Conservation (phyloP, 2,797 vertebrate genomes). For the Megalops cyprinoides region DNA sequence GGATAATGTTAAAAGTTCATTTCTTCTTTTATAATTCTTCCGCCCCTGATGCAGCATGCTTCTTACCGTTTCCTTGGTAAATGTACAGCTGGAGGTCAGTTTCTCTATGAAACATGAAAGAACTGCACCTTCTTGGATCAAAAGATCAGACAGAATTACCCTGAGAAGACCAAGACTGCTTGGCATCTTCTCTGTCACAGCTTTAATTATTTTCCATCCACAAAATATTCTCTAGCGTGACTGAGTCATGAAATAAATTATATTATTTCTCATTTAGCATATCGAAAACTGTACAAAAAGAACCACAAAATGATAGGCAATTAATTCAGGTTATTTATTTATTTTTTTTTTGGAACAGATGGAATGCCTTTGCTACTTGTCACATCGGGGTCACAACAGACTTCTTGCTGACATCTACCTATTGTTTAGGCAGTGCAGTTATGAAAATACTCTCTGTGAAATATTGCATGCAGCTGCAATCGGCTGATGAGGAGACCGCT, state of each 20-base stretch:
- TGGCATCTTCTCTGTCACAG: constrained; percentile 5
- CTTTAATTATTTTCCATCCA: constrained; percentile 19
- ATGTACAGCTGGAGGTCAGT: not conserved
- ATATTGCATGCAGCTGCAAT: not conserved
- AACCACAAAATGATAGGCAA: not conserved
- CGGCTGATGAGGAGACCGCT: not conserved
- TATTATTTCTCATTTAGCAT: not conserved
- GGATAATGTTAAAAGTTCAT: not conserved
- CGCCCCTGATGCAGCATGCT: not conserved
- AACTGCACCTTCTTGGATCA: not conserved
- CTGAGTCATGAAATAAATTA: not conserved
- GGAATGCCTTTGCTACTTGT: not conserved
- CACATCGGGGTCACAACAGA: not conserved
- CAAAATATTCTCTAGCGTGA: constrained; percentile 20
- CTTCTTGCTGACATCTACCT: not conserved
- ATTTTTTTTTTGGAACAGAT: too few species aligned
- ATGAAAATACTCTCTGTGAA: not conserved
- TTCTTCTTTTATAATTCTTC: not conserved
- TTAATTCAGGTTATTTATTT: constrained; percentile 17
- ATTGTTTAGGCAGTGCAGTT: not conserved
- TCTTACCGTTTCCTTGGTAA: not conserved
- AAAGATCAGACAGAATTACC: not conserved
- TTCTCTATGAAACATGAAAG: constrained; percentile 4
- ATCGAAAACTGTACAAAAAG: not conserved
- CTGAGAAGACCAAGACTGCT: constrained; percentile 9